Percentiles rank a stretch among this genome's conserved stretches.
phyloP scores from a whole-genome alignment of 2,888 invertebrate genomes.

The Platycheirus albimanus region DNA sequence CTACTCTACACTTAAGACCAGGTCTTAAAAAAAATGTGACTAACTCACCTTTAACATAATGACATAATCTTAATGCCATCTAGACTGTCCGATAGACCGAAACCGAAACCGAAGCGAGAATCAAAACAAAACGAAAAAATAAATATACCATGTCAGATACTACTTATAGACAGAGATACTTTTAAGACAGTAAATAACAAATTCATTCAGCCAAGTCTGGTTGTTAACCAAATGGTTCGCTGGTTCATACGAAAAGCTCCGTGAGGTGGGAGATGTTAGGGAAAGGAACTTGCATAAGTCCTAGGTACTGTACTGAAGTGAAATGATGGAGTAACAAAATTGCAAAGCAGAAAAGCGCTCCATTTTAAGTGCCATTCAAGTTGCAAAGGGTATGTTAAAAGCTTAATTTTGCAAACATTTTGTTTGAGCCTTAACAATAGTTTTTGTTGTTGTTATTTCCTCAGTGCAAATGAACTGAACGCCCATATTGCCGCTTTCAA shows the following conservation, averaged over 20 bases:
- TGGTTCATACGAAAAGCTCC: too few species aligned
- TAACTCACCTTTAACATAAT: conserved; percentile 67
- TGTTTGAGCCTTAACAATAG: too few species aligned
- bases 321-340: neutral
- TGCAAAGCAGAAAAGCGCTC: neutral
- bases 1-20: neutral
- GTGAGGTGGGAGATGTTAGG: too few species aligned
- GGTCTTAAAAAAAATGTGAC: conserved; percentile 53
- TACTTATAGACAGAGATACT: neutral
- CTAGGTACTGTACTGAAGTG: neutral
- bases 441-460: too few species aligned
- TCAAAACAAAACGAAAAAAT: conserved; percentile 34
- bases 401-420: too few species aligned
- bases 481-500: too few species aligned
- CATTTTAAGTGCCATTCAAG: too few species aligned
- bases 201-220: conserved; percentile 19
- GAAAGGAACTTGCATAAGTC: neutral
- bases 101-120: conserved; percentile 61
- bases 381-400: too few species aligned
- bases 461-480: too few species aligned
- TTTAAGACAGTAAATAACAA: conserved; percentile 1
- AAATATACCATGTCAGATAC: conserved; percentile 17
- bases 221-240: conserved; percentile 15
- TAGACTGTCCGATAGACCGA: conserved; percentile 53
- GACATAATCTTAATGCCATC: conserved; percentile 69